A percentile compares a stretch with the other conserved stretches of the same genome.
Evolutionary conservation across 2,888 invertebrate species (phyloP).

Genomic region (Rhagonycha fulva): DNA sequence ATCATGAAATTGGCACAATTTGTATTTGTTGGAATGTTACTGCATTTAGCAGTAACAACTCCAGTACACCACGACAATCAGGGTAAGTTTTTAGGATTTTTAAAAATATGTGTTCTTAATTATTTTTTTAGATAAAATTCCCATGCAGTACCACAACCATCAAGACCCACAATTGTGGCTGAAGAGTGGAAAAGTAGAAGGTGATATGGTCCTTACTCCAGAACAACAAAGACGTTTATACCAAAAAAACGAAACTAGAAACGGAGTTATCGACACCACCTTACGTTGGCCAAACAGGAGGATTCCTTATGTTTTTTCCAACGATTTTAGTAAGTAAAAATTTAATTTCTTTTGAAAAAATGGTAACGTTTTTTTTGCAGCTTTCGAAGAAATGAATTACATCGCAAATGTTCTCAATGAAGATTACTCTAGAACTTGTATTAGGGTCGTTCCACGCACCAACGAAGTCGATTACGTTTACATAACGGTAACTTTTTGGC

Average conservation of each 20-base stretch:
- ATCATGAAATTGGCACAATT: neutral
- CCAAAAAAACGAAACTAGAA: neutral
- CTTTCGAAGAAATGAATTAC: neutral
- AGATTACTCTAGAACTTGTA: neutral
- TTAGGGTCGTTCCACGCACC: neutral
- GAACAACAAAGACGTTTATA: neutral
- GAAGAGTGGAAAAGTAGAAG: slow-evolving; percentile 7
- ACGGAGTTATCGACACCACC: neutral
- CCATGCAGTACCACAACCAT: neutral
- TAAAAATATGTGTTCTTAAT: neutral
- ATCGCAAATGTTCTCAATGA: neutral
- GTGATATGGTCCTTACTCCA: slow-evolving; percentile 7
- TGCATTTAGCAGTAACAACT: neutral
- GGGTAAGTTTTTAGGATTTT: neutral
- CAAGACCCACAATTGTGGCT: neutral
- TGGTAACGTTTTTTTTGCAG: neutral
- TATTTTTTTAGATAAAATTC: neutral
- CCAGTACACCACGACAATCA: neutral
- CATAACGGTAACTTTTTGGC: neutral
- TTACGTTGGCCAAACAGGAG: slow-evolving; percentile 1
- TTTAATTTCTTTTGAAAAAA: neutral
- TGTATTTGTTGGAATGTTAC: neutral
- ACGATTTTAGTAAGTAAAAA: neutral
- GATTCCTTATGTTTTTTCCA: neutral
- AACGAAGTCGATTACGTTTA: slow-evolving; percentile 1